These are phyloP conservation scores for Nephrocerus scutellatus DNA, from an alignment of 2,888 invertebrate species.

Conservation along the genomic window DNA sequence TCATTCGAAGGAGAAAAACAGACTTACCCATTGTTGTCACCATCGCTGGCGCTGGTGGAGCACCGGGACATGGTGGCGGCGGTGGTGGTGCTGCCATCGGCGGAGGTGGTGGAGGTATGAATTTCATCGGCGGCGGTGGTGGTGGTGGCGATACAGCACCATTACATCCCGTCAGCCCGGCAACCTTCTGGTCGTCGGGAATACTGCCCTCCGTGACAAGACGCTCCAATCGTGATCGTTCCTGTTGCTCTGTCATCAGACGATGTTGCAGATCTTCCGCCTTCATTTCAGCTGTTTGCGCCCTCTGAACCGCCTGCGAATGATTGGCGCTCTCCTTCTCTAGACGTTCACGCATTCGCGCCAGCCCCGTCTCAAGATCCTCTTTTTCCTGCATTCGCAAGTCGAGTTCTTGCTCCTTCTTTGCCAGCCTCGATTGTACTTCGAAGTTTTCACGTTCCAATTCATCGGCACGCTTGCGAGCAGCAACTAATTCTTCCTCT, in stretches of 20 bases:
- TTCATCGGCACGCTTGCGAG: constrained; percentile 78
- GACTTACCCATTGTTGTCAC: constrained; percentile 46
- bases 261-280: constrained; percentile 59
- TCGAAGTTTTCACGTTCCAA: constrained; percentile 84
- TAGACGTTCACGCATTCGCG: constrained; percentile 74
- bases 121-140: constrained; percentile 38
- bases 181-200: constrained; percentile 87
- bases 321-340: constrained; percentile 85
- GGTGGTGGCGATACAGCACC: constrained; percentile 53
- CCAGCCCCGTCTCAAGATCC: constrained; percentile 76
- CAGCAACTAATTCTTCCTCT: constrained; percentile 85
- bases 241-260: constrained; percentile 69
- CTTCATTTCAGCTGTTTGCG: constrained; percentile 51
- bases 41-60: constrained; percentile 42
- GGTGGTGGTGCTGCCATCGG: constrained; percentile 42
- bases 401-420: constrained; percentile 90
- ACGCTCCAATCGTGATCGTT: constrained; percentile 74
- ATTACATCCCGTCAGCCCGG: constrained; percentile 50
- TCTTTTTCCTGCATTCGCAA: constrained; percentile 85
- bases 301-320: constrained; percentile 75
- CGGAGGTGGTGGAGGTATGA: constrained; percentile 43
- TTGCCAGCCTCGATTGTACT: constrained; percentile 75
- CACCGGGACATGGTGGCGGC: constrained; percentile 54
- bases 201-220: constrained; percentile 85
- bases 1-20: not conserved